A percentile compares a stretch with the other conserved stretches of the same genome.
Conservation (phyloP, 2,888 invertebrate genomes). For the Corythucha ciliata region DNA sequence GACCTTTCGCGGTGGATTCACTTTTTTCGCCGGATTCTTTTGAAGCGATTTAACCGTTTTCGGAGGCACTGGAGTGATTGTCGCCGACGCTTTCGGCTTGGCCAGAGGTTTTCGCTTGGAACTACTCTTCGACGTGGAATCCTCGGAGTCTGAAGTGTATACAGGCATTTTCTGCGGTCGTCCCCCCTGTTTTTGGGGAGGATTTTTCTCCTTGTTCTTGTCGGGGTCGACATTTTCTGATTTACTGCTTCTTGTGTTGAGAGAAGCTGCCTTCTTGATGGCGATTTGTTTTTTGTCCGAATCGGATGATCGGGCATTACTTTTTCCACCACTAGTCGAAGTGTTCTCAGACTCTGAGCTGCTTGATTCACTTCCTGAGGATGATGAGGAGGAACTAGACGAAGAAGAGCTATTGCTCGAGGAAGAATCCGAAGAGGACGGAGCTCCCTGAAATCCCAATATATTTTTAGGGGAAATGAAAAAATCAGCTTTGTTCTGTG, state of each 20-base stretch:
- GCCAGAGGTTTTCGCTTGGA: conserved; percentile 46
- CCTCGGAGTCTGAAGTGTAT: conserved; percentile 54
- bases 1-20: conserved; percentile 39
- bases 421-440: conserved; percentile 38
- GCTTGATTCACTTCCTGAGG: conserved; percentile 38
- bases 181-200: conserved; percentile 35
- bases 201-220: conserved; percentile 36
- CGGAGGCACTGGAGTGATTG: conserved; percentile 48
- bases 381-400: conserved; percentile 39
- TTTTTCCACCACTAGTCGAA: conserved; percentile 36
- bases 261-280: conserved; percentile 32
- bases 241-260: conserved; percentile 17
- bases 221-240: conserved; percentile 24
- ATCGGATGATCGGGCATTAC: conserved; percentile 34
- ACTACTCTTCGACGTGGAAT: conserved; percentile 43
- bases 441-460: conserved; percentile 30
- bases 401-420: conserved; percentile 38
- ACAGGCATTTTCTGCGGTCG: conserved; percentile 39
- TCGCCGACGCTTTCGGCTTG: conserved; percentile 56
- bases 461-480: too few species aligned
- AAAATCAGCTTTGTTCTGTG: too few species aligned
- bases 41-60: conserved; percentile 41
- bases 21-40: conserved; percentile 38
- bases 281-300: conserved; percentile 32
- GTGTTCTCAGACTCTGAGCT: conserved; percentile 39